Base-by-base conservation (phyloP, 2,113 vertebrate genomes). In the Ariopsis seemanni region DNA sequence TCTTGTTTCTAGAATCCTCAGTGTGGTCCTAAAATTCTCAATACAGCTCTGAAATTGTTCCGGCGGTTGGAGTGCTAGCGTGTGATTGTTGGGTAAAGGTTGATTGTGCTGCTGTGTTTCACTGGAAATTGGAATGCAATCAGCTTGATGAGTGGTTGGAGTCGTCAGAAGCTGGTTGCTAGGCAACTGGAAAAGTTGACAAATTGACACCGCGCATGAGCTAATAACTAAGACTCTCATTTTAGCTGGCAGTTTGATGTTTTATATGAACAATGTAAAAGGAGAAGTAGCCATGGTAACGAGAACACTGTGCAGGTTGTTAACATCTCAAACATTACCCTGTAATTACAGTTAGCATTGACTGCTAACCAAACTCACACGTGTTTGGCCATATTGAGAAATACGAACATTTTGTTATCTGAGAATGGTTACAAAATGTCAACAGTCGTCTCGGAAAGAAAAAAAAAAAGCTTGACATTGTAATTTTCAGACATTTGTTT, bases 371-470 rank as follows among this genome's bases (percentile, higher is more conserved):
- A 69, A 30, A 30, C 12, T 14, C 30, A 14, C 30, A 72, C 10
- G 7, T 72, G 17, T 48, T 74, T 2, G 7, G 34, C 7, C 72
- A 52, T n/a, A 25, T 52, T 77, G 42, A 50, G 72, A 50, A 52
- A 22, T 52, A 22, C 42, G 4, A 50, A 4, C 15, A 42, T 42
- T 96, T 96, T 96, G 94, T 93, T 93, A 92, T 89, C 86, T 93
- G 42, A 42, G 42, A 42, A 42, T 42, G 94, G 94, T 94, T 94
- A 95, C 94, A 95, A 93, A 93, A 92, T 89, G 94, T 92, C 92
- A 92, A 91, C 91, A 91, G 83, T 88, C 86, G 90, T 95, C 91
- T 42, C 42, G 42, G 42, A 42, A 42, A 42, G 42, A 42, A 5
- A 91, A 91, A 94, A 93, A 93, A 90, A 94, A 90, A 87, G 50